Conservation (phyloP, 2,113 vertebrate species). For the Mormyrus lacerda region DNA sequence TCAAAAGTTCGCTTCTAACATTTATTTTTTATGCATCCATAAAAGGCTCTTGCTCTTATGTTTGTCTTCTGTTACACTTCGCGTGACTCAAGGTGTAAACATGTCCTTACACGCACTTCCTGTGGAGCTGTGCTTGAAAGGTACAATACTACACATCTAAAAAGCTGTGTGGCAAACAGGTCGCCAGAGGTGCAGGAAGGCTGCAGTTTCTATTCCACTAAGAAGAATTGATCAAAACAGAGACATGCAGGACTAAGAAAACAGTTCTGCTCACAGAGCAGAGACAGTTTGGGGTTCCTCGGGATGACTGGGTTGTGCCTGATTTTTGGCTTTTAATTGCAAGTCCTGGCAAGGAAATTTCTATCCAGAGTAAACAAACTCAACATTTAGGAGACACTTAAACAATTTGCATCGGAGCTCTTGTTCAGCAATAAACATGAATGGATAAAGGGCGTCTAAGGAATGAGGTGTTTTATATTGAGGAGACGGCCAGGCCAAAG, state of each 20-base stretch:
- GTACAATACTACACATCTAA: not conserved
- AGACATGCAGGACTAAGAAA: not conserved
- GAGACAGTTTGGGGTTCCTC: not conserved
- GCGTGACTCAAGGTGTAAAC: not conserved
- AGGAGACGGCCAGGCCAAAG: constrained; percentile 72
- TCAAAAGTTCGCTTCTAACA: not conserved
- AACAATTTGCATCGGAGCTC: not conserved
- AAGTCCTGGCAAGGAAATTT: not conserved
- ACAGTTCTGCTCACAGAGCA: not conserved
- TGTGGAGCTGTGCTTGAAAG: not conserved
- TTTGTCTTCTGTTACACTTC: not conserved
- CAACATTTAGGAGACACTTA: constrained; percentile 44
- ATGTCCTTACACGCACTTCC: not conserved
- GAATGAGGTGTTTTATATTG: constrained; percentile 87
- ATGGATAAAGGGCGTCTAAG: constrained; percentile 41
- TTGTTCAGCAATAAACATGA: constrained; percentile 35
- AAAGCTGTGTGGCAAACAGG: not conserved
- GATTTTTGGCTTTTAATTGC: not conserved
- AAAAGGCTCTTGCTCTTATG: not conserved
- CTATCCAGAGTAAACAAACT: not conserved
- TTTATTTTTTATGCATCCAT: not conserved
- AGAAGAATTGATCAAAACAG: not conserved
- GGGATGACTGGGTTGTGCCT: not conserved
- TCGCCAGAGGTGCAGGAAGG: not conserved
- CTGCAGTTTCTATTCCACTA: not conserved